Percentiles rank a stretch among this genome's conserved stretches.
Conservation (phyloP, 2,888 invertebrate species). For the Drosophila affinis region DNA sequence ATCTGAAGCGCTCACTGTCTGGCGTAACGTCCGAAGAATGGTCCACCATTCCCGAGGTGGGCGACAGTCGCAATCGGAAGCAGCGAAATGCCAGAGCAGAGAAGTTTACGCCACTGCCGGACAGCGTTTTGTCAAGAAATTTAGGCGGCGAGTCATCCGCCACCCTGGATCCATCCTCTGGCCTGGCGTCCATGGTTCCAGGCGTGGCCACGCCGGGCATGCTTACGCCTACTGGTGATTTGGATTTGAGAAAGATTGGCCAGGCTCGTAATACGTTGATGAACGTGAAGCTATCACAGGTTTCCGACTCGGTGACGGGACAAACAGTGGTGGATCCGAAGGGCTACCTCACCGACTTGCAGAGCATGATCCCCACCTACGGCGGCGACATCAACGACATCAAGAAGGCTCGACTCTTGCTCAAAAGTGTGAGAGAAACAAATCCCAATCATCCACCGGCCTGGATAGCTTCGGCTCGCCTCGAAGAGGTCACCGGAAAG, state of each 20-base stretch:
- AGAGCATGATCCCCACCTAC: constrained; percentile 99
- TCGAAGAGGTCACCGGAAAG: constrained; percentile 98
- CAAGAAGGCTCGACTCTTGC: constrained; percentile 96
- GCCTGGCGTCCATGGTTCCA: constrained; percentile 93
- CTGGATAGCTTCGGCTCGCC: constrained; percentile 99
- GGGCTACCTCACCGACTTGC: constrained; percentile 99
- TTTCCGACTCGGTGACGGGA: constrained; percentile 98
- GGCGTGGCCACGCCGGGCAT: constrained; percentile 94
- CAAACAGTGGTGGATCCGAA: constrained; percentile 99
- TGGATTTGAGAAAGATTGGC: constrained; percentile 99
- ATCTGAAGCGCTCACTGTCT: constrained; percentile 94
- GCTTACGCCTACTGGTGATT: constrained; percentile 94
- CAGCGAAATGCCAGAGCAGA: constrained; percentile 97
- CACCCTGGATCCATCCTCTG: constrained; percentile 93
- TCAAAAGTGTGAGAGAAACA: constrained; percentile 98
- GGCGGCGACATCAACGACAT: constrained; percentile 99
- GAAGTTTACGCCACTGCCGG: constrained; percentile 98
- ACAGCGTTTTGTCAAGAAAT: constrained; percentile 95
- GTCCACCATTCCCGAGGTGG: constrained; percentile 99
- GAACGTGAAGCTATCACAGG: constrained; percentile 99
- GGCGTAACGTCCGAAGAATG: constrained; percentile 96
- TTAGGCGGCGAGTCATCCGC: constrained; percentile 91
- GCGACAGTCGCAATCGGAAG: constrained; percentile 98
- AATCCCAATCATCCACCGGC: constrained; percentile 99
- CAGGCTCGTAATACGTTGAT: constrained; percentile 99